Evolutionary conservation across 1,140 invertebrate genomes (phyloP).

Genomic region (Calliopsis andreniformis): DNA sequence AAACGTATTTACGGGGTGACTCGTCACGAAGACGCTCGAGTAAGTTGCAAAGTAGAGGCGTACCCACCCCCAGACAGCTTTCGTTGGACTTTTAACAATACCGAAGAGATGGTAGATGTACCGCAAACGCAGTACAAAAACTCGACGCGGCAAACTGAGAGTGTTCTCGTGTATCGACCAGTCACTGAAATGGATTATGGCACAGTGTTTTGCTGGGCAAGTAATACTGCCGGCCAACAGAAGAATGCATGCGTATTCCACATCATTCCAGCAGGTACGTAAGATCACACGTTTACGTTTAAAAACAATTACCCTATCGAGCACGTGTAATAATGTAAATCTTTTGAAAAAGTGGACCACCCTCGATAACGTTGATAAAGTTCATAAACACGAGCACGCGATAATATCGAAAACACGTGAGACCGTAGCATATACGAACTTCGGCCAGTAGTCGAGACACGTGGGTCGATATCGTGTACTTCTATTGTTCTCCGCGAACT

Average conservation of each 20-base stretch:
- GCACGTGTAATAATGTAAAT: no score
- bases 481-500: no score
- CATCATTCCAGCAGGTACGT: slow-evolving; percentile 85
- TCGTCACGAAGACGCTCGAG: slow-evolving; percentile 89
- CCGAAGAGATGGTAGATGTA: slow-evolving; percentile 90
- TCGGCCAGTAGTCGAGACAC: no score
- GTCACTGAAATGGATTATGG: slow-evolving; percentile 89
- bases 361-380: no score
- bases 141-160: slow-evolving; percentile 84
- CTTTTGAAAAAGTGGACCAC: no score
- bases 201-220: slow-evolving; percentile 85
- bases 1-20: slow-evolving; percentile 93
- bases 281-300: no score
- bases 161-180: slow-evolving; percentile 90
- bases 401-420: no score
- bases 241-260: slow-evolving; percentile 86
- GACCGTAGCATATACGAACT: no score
- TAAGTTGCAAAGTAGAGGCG: slow-evolving; percentile 92
- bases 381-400: no score
- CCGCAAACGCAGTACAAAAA: slow-evolving; percentile 84
- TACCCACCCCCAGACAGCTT: slow-evolving; percentile 92
- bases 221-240: slow-evolving; percentile 86
- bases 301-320: no score
- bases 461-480: no score
- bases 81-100: slow-evolving; percentile 95